phyloP scores from a whole-genome alignment of 2,888 invertebrate species.

The Sinohyriopsis cumingii region DNA sequence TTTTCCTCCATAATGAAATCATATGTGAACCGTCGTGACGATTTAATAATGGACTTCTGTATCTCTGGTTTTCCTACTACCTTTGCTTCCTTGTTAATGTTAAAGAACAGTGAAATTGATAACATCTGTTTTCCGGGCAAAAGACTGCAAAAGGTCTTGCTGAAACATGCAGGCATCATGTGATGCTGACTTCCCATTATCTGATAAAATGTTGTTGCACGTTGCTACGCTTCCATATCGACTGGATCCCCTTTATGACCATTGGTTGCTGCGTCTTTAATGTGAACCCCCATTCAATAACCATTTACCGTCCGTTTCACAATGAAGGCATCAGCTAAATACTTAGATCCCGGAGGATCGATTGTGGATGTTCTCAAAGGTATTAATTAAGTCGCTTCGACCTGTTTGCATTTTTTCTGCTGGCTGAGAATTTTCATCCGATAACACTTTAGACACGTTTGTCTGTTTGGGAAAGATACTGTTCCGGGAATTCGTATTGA shows the following conservation, averaged over 20 bases:
- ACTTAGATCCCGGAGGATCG: slow-evolving; percentile 27
- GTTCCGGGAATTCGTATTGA: slow-evolving; percentile 15
- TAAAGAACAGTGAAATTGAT: slow-evolving; percentile 29
- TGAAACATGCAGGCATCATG: slow-evolving; percentile 33
- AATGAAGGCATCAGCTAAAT: slow-evolving; percentile 36
- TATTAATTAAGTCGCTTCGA: slow-evolving; percentile 14
- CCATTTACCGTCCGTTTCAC: slow-evolving; percentile 6
- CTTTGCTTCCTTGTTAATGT: slow-evolving; percentile 5
- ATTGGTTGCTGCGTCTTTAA: slow-evolving; percentile 28
- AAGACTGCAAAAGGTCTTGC: slow-evolving; percentile 21
- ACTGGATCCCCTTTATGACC: slow-evolving; percentile 21
- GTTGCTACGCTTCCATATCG: slow-evolving; percentile 25
- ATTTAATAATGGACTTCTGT: slow-evolving; percentile 3
- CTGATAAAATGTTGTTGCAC: slow-evolving; percentile 29
- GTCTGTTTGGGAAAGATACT: slow-evolving; percentile 1
- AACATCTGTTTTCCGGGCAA: slow-evolving; percentile 21
- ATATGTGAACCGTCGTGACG: slow-evolving; percentile 10
- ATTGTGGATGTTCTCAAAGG: slow-evolving; percentile 27
- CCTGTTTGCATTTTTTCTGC: not conserved
- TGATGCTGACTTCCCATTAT: slow-evolving; percentile 7
- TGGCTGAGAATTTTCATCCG: not conserved
- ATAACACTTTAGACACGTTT: not conserved
- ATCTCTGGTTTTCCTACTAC: not conserved
- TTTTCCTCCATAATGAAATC: too few relatives aligned
- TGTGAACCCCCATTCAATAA: slow-evolving; percentile 27